phyloP scores from a whole-genome alignment of 2,113 vertebrate species.

The Octodon degus region DNA sequence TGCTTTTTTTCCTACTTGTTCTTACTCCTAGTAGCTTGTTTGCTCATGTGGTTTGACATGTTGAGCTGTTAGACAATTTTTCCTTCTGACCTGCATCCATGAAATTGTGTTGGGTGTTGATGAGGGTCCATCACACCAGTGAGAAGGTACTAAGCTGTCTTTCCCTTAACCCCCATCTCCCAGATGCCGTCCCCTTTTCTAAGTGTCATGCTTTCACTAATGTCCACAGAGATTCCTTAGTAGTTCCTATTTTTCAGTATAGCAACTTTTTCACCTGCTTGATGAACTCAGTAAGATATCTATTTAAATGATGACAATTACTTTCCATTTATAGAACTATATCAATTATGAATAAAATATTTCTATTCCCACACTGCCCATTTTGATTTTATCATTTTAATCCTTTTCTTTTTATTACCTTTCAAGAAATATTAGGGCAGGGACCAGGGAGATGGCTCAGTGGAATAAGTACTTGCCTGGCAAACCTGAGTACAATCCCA shows the following conservation, averaged over 20 bases:
- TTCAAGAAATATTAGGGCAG: constrained; percentile 41
- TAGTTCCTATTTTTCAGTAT: neutral
- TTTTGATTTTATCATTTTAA: constrained; percentile 42
- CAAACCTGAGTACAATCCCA: too few relatives aligned
- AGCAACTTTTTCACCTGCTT: neutral
- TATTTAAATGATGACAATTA: neutral
- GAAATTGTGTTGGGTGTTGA: neutral
- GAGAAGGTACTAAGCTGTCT: neutral
- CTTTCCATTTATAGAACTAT: constrained; percentile 42
- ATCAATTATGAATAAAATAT: neutral
- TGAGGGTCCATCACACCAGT: neutral
- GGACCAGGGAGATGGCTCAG: too few relatives aligned
- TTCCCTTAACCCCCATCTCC: neutral
- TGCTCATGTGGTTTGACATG: neutral
- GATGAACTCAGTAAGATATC: neutral
- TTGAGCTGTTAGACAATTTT: neutral
- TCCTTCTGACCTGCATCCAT: neutral
- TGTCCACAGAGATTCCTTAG: neutral
- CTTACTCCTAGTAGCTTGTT: neutral
- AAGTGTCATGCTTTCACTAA: neutral
- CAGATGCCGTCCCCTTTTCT: neutral
- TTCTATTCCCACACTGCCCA: neutral
- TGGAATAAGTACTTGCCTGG: too few relatives aligned
- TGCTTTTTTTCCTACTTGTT: neutral
- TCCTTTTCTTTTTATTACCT: neutral